Percentiles rank a stretch among this genome's conserved stretches.
These are phyloP conservation scores for Eilema sororculum DNA, from an alignment of 2,888 invertebrate species.

Conservation along the genomic window DNA sequence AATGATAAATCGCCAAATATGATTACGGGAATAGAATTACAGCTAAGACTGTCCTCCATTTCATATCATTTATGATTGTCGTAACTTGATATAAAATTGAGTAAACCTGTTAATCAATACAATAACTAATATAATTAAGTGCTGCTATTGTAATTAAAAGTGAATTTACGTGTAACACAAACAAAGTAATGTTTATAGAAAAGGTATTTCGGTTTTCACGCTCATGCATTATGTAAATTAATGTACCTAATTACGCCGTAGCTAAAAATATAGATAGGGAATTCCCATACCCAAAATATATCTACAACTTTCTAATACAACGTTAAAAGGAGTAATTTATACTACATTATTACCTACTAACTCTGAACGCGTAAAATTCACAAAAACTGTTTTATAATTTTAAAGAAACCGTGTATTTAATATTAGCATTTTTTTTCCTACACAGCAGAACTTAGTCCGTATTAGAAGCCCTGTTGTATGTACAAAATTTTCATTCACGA, in stretches of 20 bases:
- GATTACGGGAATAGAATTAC: slow-evolving; percentile 25
- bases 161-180: neutral
- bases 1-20: slow-evolving; percentile 37
- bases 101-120: neutral
- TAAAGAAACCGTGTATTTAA: too few species aligned
- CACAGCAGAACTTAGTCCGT: too few species aligned
- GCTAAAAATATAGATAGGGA: neutral
- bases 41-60: slow-evolving; percentile 27
- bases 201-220: neutral
- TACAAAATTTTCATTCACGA: neutral
- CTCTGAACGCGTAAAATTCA: too few species aligned
- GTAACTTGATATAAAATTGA: neutral
- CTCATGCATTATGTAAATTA: neutral
- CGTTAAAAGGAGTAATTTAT: too few species aligned
- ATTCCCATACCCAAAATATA: too few species aligned
- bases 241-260: neutral
- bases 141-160: neutral
- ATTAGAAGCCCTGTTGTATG: too few species aligned
- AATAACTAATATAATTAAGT: neutral
- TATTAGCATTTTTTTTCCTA: too few species aligned
- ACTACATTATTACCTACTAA: too few species aligned
- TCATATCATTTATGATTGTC: slow-evolving; percentile 41
- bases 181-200: neutral
- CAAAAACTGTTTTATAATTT: too few species aligned
- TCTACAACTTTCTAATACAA: too few species aligned